These are phyloP conservation scores for Tupaia tana DNA, from an alignment of 2,113 vertebrate species.

Conservation along the genomic window DNA sequence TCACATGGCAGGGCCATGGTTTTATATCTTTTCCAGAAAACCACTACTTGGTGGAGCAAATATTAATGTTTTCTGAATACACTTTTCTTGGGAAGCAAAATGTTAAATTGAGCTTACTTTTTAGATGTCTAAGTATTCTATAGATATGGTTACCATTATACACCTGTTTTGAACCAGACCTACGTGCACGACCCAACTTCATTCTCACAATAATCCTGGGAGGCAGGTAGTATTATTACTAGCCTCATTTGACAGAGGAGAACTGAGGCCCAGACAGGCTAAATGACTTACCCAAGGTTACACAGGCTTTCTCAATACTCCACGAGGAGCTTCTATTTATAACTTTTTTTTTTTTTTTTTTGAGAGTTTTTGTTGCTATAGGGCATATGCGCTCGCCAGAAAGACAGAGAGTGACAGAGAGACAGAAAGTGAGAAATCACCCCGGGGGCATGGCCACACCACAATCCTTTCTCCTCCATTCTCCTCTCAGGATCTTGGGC, in stretches of 20 bases:
- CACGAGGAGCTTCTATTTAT: neutral
- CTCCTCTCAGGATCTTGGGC: too few relatives aligned
- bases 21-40: conserved; percentile 48
- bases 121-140: conserved; percentile 26
- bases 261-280: conserved; percentile 19
- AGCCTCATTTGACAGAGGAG: neutral
- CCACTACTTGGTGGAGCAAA: neutral
- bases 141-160: conserved; percentile 10
- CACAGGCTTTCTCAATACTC: neutral
- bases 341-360: too few relatives aligned
- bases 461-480: too few relatives aligned
- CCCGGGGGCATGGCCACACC: too few relatives aligned
- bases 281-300: conserved; percentile 54
- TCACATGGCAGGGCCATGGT: neutral
- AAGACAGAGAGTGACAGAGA: too few relatives aligned
- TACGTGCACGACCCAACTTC: neutral
- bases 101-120: conserved; percentile 14
- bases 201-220: neutral
- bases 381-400: too few relatives aligned
- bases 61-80: conserved; percentile 39
- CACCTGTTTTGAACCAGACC: neutral
- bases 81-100: conserved; percentile 35
- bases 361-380: too few relatives aligned
- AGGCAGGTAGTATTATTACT: neutral
- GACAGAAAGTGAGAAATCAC: too few relatives aligned